Conservation (phyloP, 2,888 invertebrate genomes). For the Pasiphila rectangulata region DNA sequence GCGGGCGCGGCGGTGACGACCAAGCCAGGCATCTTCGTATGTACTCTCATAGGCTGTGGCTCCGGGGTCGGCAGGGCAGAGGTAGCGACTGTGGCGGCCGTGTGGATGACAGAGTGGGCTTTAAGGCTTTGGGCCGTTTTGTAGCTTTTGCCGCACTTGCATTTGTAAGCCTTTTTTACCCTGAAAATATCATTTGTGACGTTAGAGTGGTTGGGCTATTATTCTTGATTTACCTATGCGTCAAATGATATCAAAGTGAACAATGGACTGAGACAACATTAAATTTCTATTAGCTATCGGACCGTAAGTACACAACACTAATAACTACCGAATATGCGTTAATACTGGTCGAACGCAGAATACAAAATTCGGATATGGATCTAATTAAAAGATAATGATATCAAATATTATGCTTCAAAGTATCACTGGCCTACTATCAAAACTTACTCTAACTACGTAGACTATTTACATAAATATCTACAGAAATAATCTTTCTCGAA, state of each 20-base stretch:
- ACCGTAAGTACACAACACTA: background rate
- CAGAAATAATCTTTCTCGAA: too few species aligned
- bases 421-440: background rate
- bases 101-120: conserved; percentile 79
- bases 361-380: too few species aligned
- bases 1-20: conserved; percentile 71
- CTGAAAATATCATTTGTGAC: conserved; percentile 66
- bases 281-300: background rate
- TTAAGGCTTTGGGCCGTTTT: conserved; percentile 90
- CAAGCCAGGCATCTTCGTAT: conserved; percentile 53
- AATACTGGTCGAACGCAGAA: background rate
- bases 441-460: background rate
- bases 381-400: too few species aligned
- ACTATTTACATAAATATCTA: too few species aligned
- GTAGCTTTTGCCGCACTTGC: conserved; percentile 92
- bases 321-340: background rate
- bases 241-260: too few species aligned
- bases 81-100: conserved; percentile 22
- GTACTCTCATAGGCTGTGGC: conserved; percentile 33
- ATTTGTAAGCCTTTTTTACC: conserved; percentile 89
- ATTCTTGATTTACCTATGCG: too few species aligned
- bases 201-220: background rate
- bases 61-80: conserved; percentile 18
- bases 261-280: background rate
- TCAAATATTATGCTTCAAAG: background rate